Base-by-base conservation (phyloP, 2,797 vertebrate species). In the Neomorphus geoffroyi region DNA sequence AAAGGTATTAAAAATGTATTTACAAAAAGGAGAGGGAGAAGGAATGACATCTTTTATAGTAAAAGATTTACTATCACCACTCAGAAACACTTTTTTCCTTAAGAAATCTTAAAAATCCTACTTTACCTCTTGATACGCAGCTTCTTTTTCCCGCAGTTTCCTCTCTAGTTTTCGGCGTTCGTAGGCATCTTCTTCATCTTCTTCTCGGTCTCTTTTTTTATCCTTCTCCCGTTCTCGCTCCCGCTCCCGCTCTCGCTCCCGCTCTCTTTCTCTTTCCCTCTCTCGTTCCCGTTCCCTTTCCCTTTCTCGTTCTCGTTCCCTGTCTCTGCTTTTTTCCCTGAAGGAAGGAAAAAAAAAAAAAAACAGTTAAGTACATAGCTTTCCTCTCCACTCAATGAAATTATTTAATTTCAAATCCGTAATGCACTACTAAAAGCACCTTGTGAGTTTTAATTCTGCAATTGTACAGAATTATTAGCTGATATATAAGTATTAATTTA, bases 131-230 rank as follows among this genome's bases (percentile, higher is more conserved):
- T 99, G 99, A 98, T 99, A 99, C 7, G 99, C 99, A 84, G 99
- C 99, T 97, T 99, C 99, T 95, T 99, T 99, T 95, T 99, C 99
- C 67, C 99, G 85, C 48, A 99, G 98, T 90, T 99, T 99, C 93
- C 99, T 98, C 97, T 99, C 99, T 67, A 99, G 97, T 95, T 99
- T 99, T 86, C 99, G 98, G 32, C 99, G 98, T 91, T 99, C 99
- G 0, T 99, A 99, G 1, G 99, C 98, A 91, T 99, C 99, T 96
- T 99, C 99, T 88, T 99, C 99, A 96, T 99, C 99, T 77, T 99
- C 99, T 85, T 99, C 98, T 66, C 98, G 96, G 83, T 99, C 99
- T 18, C 99, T 98, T 96, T 99, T 99, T 95, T 99, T 99, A 51
- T 99, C 99, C 93, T 99, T 98, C 57, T 99, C 99, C 92, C 99